Base-by-base conservation (phyloP, 2,888 invertebrate species). In the Hydrotaea diabolus region DNA sequence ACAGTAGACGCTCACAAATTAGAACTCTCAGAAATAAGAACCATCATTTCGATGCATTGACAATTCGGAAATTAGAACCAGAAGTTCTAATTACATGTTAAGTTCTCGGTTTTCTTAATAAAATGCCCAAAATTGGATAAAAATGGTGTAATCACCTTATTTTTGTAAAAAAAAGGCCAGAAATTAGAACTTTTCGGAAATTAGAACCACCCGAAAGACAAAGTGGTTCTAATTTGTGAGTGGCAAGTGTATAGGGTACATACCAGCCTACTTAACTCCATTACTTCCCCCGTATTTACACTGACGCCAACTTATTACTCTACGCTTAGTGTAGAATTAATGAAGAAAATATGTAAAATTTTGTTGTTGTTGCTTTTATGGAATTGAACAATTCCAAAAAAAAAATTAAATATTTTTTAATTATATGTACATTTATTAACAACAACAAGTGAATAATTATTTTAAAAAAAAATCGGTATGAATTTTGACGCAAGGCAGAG, bases 361-460 rank as follows among this genome's bases (percentile, higher is more conserved):
- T 73, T 64, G 75, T 43, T 62, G 15, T 49, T 57, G 64, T 31
- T 36, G 39, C 9, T 11, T 39, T 39, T 39, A 11, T 13, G 3
- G 8, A 11, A 11, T 9, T 4, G 62, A n/a, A 31, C 31, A 62
- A 62, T 43, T 31, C 15, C 26, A 9, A 4, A 4, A 73, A 57
- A 62, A 39, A 53, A 66, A 76, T 76, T 75, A 69, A 49, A 53
- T 62, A 15, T 75, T 69, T n/a, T n/a, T 53, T 71, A 74, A 80
- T 72, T 71, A 39, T 75, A 80, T 75, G 77, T 78, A 84, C 77
- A 80, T 78, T 83, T 83, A 77, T 83, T 66, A 23, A 49, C 31
- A 46, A 31, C 7, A 88, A 81, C 89, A 89, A 87, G 86, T 90
- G 90, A 90, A 90, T 90, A 90, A 90, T 90, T 90, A 89, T 88